These are phyloP conservation scores for Notamacropus eugenii DNA, from an alignment of 2,797 vertebrate species.

Conservation along the genomic window DNA sequence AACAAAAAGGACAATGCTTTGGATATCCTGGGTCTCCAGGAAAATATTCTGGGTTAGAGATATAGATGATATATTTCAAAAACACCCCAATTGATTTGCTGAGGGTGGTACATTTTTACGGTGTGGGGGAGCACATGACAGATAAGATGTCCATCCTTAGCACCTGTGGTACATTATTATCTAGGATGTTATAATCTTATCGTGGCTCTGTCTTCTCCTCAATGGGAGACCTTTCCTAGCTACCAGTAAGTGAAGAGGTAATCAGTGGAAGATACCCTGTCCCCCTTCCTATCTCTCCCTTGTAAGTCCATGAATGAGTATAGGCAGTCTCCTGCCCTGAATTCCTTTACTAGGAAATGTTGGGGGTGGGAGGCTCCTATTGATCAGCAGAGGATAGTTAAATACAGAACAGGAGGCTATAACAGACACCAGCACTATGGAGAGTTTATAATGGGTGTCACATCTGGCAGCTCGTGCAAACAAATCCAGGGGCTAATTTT, in stretches of 20 bases:
- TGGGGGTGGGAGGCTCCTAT: background rate
- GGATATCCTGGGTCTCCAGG: background rate
- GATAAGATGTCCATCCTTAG: background rate
- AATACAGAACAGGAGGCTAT: background rate
- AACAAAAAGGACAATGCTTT: background rate
- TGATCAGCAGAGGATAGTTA: background rate
- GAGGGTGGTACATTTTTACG: background rate
- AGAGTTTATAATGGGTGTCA: background rate
- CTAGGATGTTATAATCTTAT: background rate
- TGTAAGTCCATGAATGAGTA: background rate
- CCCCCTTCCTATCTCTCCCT: background rate
- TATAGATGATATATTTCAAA: background rate
- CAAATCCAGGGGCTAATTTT: background rate
- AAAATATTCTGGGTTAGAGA: background rate
- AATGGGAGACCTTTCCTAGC: background rate
- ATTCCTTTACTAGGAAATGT: background rate
- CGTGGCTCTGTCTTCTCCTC: background rate
- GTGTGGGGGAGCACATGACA: background rate
- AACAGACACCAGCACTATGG: background rate
- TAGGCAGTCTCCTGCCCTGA: background rate
- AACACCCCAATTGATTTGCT: background rate
- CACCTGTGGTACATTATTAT: background rate
- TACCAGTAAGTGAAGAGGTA: background rate
- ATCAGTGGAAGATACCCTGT: background rate
- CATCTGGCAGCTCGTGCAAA: background rate